Conservation (phyloP, 2,888 invertebrate genomes). For the Scaptodrosophila latifasciaeformis region DNA sequence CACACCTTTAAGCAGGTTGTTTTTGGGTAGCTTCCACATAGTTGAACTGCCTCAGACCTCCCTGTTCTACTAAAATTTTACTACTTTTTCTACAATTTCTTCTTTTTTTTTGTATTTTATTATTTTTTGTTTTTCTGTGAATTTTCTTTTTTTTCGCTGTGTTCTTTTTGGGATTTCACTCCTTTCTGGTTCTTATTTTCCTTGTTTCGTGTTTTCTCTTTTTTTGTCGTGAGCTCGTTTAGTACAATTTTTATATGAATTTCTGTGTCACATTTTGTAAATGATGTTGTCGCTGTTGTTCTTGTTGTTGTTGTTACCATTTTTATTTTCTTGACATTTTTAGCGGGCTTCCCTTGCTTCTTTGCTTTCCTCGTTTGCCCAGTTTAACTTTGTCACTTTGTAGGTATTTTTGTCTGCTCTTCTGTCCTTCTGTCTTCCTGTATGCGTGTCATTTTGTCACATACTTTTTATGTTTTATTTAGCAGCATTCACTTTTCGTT, state of each 20-base stretch:
- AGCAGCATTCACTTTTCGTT: conserved; percentile 10
- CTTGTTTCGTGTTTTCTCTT: not conserved
- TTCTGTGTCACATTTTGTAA: conserved; percentile 56
- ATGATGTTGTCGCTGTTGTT: conserved; percentile 35
- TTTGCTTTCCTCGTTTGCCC: too few species aligned
- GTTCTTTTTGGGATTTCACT: conserved; percentile 33
- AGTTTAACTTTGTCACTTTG: too few species aligned
- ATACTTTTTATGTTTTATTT: conserved; percentile 69
- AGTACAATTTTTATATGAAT: conserved; percentile 48
- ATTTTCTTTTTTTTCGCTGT: conserved; percentile 10
- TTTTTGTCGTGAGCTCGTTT: conserved; percentile 19
- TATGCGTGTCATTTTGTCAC: conserved; percentile 48
- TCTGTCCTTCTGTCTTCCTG: conserved; percentile 5
- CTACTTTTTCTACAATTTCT: too few species aligned
- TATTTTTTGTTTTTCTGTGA: not conserved
- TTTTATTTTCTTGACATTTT: conserved; percentile 57
- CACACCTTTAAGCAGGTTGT: conserved; percentile 1
- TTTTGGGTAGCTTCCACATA: conserved; percentile 44
- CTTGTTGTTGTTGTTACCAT: conserved; percentile 45
- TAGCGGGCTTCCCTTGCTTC: conserved; percentile 33
- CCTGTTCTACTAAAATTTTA: too few species aligned
- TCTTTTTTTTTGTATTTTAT: too few species aligned
- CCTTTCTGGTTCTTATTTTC: conserved; percentile 8
- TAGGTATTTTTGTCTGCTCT: too few species aligned
- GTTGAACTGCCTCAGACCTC: conserved; percentile 42